Evolutionary conservation across 2,888 invertebrate genomes (phyloP), one percentile per base, ranked within the genome.

Genomic region (Tridacna crocea): DNA sequence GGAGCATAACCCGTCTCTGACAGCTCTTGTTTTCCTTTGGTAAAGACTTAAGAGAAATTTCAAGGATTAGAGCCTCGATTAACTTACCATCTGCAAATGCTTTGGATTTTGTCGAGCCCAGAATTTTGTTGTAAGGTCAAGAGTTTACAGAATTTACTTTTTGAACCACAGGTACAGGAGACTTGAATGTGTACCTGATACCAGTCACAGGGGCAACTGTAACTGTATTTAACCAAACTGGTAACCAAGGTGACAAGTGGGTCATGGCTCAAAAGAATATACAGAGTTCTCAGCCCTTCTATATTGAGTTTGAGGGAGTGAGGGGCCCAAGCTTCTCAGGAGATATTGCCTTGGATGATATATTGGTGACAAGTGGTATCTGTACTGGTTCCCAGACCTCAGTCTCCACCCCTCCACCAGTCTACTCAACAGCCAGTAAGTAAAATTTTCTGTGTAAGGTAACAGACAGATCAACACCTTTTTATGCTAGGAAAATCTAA

Each of bases 301-400:
- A 85, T 68, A 75, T 93, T 19, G 70, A 89, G 72, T 93, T 93
- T 85, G 93, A 93, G 79, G 93, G 89, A 0, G 87, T 89, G 10
- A 82, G 88, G 48, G 93, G 91, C 36, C 68, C 48, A 15, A 86
- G 79, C 77, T 90, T 87, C 79, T 86, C 81, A 72, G 92, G 92
- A 26, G 91, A 91, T 77, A 92, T 93, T 75, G 92, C 90, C 12
- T 36, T 92, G 3, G 92, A 92, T 83, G 91, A 92, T 73, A 85
- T 92, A 51, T 82, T 60, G 11, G 77, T 90, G 2, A 51, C 68
- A 3, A 47, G 80, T 51, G 92, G 92, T 46, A 81, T 81, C 17
- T 93, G 93, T 78, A 79, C 87, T 6, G 74, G 84, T 19, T 91
- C 90, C 72, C 80, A 88, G 0, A 85, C 88, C 22, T 61, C 86